Evolutionary conservation across 1,140 invertebrate genomes (phyloP).

Genomic region (Megathymus violae): DNA sequence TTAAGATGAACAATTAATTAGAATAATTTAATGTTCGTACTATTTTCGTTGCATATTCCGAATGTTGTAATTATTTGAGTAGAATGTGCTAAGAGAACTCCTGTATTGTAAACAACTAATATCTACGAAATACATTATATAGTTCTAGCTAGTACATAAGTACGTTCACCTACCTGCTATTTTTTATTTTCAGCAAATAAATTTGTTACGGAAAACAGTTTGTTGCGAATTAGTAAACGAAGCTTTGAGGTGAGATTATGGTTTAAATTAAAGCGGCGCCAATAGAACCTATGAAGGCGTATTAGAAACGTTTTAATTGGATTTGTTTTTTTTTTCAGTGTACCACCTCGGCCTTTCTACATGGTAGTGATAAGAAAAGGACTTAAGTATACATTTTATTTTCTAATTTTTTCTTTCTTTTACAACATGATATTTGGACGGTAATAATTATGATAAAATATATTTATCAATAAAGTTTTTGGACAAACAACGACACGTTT

Average conservation of each 20-base stretch:
- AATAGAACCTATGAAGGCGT: slow-evolving; percentile 19
- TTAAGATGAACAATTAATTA: too few relatives aligned
- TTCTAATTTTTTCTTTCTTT: slow-evolving; percentile 68
- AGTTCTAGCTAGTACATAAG: not conserved
- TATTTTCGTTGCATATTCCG: too few relatives aligned
- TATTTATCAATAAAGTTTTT: too few relatives aligned
- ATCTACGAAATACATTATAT: not conserved
- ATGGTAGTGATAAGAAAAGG: slow-evolving; percentile 53
- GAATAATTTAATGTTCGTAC: too few relatives aligned
- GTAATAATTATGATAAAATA: too few relatives aligned
- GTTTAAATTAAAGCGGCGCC: not conserved
- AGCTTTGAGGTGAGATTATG: slow-evolving; percentile 44
- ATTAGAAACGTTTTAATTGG: not conserved
- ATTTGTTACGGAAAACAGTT: slow-evolving; percentile 37
- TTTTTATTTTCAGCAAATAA: slow-evolving; percentile 59
- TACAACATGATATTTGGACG: slow-evolving; percentile 66
- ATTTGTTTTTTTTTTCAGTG: slow-evolving; percentile 53
- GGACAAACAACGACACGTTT: too few relatives aligned
- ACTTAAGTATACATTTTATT: slow-evolving; percentile 68
- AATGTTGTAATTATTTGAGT: too few relatives aligned
- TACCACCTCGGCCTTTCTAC: slow-evolving; percentile 54
- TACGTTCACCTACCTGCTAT: slow-evolving; percentile 37
- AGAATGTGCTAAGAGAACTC: too few relatives aligned
- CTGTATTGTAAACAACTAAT: too few relatives aligned
- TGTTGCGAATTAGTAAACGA: slow-evolving; percentile 24